Evolutionary conservation across 2,888 invertebrate species (phyloP), one percentile per base, ranked within the genome.

Genomic region (Morinoia aosen): DNA sequence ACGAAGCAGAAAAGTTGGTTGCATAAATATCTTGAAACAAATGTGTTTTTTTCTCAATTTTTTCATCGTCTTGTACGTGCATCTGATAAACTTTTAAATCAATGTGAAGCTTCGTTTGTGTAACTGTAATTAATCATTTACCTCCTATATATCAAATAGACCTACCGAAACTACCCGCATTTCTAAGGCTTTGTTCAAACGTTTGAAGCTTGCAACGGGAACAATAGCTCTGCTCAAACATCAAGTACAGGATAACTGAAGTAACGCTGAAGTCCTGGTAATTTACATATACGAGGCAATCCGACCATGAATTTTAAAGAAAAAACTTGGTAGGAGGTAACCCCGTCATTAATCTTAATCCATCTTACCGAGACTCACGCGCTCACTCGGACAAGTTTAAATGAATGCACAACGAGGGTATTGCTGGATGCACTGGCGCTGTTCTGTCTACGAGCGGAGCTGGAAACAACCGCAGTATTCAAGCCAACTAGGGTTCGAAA

Each of bases 371-470:
- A 57, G 58, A n/a, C 93, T 0, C 93, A 12, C 19, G 33, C 25
- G 57, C 48, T 93, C 57, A 93, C 93, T 93, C 33, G 93, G 14
- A 93, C 93, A 93, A 93, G 93, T 93, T 93, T 93, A 93, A 93
- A 93, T 93, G 93, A 93, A 93, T 93, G 93, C 93, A 93, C 93
- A 25, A 57, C 40, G 11, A 48, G 90, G 39, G 39, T 33, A 14
- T 14, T 90, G 40, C 48, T 90, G 40, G 90, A 33, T 76, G 33
- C 76, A 33, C 76, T 76, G 7, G 76, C 76, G 76, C 25, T 16
- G 76, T 33, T 10, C 76, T 33, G 25, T 48, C 76, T 8, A 33
- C 25, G 33, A 33, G 8, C 33, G 12, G 76, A 16, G 33, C 25
- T 10, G 76, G 61, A 61, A 61, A 61, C 19, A 61, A 61, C 61